phyloP scores from a whole-genome alignment of 2,113 vertebrate genomes.

The Elephantulus edwardii region DNA sequence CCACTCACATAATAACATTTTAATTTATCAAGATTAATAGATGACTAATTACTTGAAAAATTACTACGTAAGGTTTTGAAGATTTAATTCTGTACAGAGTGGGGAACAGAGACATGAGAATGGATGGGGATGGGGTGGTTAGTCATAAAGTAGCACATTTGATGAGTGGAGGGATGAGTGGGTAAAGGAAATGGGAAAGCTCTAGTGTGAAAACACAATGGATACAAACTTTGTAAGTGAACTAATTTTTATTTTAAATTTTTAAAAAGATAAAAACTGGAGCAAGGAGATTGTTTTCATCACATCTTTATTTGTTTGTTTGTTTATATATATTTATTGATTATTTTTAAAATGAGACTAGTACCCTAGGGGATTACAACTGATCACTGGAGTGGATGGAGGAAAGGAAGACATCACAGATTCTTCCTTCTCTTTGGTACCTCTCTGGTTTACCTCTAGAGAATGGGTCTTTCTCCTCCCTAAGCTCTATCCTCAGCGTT shows the following conservation, averaged over 20 bases:
- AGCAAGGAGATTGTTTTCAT: too few species aligned
- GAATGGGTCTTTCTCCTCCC: background rate
- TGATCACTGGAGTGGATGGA: background rate
- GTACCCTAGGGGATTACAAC: background rate
- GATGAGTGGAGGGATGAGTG: too few species aligned
- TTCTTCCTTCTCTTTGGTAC: background rate
- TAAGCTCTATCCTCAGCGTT: background rate
- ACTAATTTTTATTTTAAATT: too few species aligned
- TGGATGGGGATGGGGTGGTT: too few species aligned
- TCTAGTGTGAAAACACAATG: too few species aligned
- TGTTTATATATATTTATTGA: background rate
- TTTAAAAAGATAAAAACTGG: too few species aligned
- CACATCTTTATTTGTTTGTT: too few species aligned
- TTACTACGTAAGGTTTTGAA: background rate
- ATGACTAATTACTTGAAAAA: constrained; percentile 31
- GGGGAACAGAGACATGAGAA: background rate
- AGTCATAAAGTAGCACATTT: too few species aligned
- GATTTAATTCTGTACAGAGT: background rate
- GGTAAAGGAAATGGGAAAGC: too few species aligned
- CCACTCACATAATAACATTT: background rate
- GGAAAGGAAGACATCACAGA: background rate
- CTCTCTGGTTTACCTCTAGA: background rate
- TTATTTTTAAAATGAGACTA: background rate
- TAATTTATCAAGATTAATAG: constrained; percentile 23
- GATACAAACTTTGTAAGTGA: too few species aligned